Percentiles rank a stretch among this genome's conserved stretches.
Evolutionary conservation across 2,797 vertebrate species (phyloP).

Genomic region (Cryptoblepharus egeriae): DNA sequence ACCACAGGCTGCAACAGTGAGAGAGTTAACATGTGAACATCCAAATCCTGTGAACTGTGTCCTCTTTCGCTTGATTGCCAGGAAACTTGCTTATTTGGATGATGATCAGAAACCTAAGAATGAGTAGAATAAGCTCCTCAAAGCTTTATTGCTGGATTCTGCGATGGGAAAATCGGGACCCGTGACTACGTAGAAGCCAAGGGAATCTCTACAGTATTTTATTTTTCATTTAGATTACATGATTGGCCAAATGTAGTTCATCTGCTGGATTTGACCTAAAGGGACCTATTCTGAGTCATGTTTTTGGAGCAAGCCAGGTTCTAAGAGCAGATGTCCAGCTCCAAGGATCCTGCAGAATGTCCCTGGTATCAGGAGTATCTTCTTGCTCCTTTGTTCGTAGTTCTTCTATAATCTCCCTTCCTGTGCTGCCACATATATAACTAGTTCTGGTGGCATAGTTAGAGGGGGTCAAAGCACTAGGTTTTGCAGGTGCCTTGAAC

Average conservation of each 20-base stretch:
- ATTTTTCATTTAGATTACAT: neutral
- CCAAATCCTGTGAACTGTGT: neutral
- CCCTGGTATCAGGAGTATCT: neutral
- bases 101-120: no score
- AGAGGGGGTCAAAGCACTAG: no score
- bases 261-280: neutral
- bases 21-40: no score
- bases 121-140: neutral
- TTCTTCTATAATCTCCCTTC: neutral
- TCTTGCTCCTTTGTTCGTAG: neutral
- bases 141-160: neutral
- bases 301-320: neutral
- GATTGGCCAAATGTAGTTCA: neutral
- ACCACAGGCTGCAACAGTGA: no score
- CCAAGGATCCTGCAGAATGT: neutral
- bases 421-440: no score
- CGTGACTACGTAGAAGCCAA: neutral
- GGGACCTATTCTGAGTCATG: neutral
- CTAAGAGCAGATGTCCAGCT: neutral
- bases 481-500: no score
- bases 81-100: neutral
- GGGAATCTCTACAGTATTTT: neutral
- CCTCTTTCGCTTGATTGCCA: neutral
- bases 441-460: no score
- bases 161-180: no score